A percentile compares a stretch with the other conserved stretches of the same genome.
Evolutionary conservation across 1,140 invertebrate species (phyloP).

Genomic region (Nebria ingens): DNA sequence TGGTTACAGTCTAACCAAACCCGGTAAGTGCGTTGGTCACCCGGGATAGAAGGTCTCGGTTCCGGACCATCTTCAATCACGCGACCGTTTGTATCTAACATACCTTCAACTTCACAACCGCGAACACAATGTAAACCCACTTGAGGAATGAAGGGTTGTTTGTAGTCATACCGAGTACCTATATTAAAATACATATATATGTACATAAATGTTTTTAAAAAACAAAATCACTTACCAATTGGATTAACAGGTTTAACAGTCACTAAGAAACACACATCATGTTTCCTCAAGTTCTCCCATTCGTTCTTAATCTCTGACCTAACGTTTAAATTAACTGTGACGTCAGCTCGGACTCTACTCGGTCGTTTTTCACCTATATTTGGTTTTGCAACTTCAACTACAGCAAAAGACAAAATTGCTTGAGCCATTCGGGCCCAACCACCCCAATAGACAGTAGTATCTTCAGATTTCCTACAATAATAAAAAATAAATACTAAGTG

Average conservation of each 20-base stretch:
- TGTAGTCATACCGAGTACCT: constrained; percentile 72
- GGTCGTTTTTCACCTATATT: constrained; percentile 86
- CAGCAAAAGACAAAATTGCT: constrained; percentile 82
- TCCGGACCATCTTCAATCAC: constrained; percentile 97
- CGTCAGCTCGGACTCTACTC: constrained; percentile 86
- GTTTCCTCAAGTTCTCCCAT: constrained; percentile 94
- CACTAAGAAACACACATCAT: constrained; percentile 95
- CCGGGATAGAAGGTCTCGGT: constrained; percentile 71
- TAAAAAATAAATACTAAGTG: background rate
- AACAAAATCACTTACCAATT: constrained; percentile 48
- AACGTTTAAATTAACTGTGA: constrained; percentile 85
- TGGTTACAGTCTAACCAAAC: constrained; percentile 95
- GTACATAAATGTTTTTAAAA: background rate
- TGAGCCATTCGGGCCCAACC: constrained; percentile 99
- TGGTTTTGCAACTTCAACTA: constrained; percentile 88
- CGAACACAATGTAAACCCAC: constrained; percentile 85
- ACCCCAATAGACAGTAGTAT: constrained; percentile 78
- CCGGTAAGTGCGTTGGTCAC: constrained; percentile 84
- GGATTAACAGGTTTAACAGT: constrained; percentile 75
- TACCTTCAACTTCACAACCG: constrained; percentile 97
- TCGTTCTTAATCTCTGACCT: constrained; percentile 86
- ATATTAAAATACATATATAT: constrained; percentile 10
- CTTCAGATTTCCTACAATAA: constrained; percentile 66
- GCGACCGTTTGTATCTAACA: constrained; percentile 91
- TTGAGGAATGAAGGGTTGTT: constrained; percentile 77